These are phyloP conservation scores for Pelecanoides urinatrix DNA, from an alignment of 2,113 vertebrate genomes.

Conservation along the genomic window DNA sequence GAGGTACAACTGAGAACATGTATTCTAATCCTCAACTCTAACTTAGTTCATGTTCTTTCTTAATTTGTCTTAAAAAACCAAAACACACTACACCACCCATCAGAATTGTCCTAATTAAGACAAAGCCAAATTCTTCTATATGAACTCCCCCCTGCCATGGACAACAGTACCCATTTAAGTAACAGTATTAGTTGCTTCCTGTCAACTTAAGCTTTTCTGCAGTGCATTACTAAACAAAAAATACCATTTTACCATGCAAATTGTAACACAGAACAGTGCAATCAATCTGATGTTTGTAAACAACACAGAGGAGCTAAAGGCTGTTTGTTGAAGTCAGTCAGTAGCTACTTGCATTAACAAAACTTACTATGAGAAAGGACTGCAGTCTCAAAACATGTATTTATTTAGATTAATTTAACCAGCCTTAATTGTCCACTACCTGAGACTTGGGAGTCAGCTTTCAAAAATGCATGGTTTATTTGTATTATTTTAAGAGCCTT, in stretches of 20 bases:
- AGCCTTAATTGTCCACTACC: neutral
- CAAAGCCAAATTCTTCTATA: neutral
- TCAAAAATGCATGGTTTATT: neutral
- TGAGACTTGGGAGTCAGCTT: neutral
- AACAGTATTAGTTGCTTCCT: neutral
- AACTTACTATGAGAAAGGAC: neutral
- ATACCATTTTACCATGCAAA: neutral
- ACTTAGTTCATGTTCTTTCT: neutral
- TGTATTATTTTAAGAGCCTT: neutral
- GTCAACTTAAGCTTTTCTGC: neutral
- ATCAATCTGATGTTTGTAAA: neutral
- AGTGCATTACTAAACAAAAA: neutral
- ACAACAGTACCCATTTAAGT: neutral
- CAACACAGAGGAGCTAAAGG: neutral
- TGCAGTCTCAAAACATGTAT: neutral
- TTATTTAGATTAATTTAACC: neutral
- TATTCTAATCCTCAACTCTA: neutral
- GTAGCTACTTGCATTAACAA: neutral
- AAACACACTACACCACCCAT: neutral
- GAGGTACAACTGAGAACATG: neutral
- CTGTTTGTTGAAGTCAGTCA: neutral
- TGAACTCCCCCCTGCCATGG: rapidly evolving
- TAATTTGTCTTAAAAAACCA: neutral
- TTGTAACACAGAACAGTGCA: neutral
- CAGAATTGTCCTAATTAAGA: neutral